A percentile compares a stretch with the other conserved stretches of the same genome.
Conservation (phyloP, 1,140 invertebrate genomes). For the Diabrotica undecimpunctata region DNA sequence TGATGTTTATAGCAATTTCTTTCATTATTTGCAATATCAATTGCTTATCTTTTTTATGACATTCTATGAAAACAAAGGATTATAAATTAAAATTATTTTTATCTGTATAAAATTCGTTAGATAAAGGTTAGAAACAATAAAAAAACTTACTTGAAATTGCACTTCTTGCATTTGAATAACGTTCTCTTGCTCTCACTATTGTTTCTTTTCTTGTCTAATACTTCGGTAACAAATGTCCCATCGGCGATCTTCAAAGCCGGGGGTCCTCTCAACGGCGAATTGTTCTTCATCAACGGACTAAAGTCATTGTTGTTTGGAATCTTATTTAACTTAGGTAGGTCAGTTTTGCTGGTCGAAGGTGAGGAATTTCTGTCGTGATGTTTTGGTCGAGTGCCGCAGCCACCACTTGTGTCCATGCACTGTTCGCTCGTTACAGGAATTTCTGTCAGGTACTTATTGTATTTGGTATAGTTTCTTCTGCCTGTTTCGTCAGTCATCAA, state of each 20-base stretch:
- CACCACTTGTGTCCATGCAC: slow-evolving; percentile 43
- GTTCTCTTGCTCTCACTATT: slow-evolving; percentile 53
- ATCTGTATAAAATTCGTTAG: no score
- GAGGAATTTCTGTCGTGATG: slow-evolving; percentile 30
- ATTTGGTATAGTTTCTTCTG: slow-evolving; percentile 85
- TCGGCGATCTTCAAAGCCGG: slow-evolving; percentile 41
- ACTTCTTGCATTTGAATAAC: slow-evolving; percentile 79
- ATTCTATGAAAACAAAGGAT: no score
- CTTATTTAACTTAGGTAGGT: slow-evolving; percentile 50
- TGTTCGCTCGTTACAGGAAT: slow-evolving; percentile 51
- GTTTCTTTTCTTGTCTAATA: slow-evolving; percentile 37
- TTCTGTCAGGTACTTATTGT: slow-evolving; percentile 80
- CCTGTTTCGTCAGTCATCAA: slow-evolving; percentile 90
- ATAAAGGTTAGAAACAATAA: no score
- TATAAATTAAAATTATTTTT: no score
- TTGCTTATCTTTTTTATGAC: no score
- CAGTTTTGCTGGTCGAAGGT: slow-evolving; percentile 45
- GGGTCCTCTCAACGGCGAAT: slow-evolving; percentile 27
- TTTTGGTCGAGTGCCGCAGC: slow-evolving; percentile 42
- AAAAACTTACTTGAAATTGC: slow-evolving; percentile 67
- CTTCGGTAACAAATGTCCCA: slow-evolving; percentile 29
- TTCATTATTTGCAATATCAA: no score
- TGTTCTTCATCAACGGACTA: slow-evolving; percentile 33
- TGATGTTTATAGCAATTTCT: no score
- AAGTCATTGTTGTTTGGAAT: slow-evolving; percentile 42